These are phyloP conservation scores for Atta texana DNA, from an alignment of 1,140 invertebrate species.

Conservation along the genomic window DNA sequence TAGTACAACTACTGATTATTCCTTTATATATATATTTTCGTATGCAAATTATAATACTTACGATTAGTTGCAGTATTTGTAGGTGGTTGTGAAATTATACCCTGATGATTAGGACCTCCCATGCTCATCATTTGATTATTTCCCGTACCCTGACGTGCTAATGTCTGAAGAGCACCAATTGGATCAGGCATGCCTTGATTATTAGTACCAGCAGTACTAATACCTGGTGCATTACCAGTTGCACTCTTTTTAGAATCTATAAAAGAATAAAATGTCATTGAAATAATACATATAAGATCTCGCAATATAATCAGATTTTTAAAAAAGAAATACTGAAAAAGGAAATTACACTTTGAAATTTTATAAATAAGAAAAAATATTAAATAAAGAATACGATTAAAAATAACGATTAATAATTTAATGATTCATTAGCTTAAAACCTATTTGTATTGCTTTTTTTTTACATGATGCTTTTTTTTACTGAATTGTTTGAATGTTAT, in stretches of 20 bases:
- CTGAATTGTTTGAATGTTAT: too few relatives aligned
- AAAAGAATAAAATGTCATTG: slow-evolving; percentile 23
- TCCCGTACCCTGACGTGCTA: slow-evolving; percentile 91
- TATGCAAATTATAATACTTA: slow-evolving; percentile 72
- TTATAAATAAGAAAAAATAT: neutral
- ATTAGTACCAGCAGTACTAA: slow-evolving; percentile 72
- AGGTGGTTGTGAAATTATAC: slow-evolving; percentile 86
- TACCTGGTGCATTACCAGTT: slow-evolving; percentile 78
- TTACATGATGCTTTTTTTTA: too few relatives aligned
- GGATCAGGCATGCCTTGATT: slow-evolving; percentile 91
- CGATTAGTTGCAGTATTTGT: slow-evolving; percentile 86
- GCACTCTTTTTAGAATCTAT: slow-evolving; percentile 87
- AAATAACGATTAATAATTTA: neutral
- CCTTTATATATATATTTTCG: too few relatives aligned
- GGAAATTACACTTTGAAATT: neutral
- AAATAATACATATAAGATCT: neutral
- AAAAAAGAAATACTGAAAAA: neutral
- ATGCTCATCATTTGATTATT: slow-evolving; percentile 88
- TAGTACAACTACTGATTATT: too few relatives aligned
- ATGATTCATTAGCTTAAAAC: neutral
- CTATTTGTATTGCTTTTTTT: neutral
- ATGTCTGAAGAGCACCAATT: slow-evolving; percentile 94
- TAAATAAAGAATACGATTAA: too few relatives aligned
- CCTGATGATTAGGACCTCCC: slow-evolving; percentile 86
- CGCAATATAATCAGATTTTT: neutral